phyloP scores from a whole-genome alignment of 1,140 invertebrate species.

The Glossosoma conforme region DNA sequence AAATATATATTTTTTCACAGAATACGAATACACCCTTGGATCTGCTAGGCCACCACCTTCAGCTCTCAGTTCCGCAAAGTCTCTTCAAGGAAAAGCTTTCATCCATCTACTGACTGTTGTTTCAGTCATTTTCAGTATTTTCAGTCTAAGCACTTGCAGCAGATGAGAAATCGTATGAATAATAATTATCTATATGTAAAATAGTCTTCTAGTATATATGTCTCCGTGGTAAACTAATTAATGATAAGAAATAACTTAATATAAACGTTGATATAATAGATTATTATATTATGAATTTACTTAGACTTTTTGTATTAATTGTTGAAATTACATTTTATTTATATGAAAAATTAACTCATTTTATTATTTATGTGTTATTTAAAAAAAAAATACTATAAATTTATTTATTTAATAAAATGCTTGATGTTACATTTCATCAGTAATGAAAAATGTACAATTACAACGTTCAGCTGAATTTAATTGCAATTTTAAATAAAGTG shows the following conservation, averaged over 20 bases:
- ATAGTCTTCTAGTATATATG: neutral
- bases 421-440: too few species aligned
- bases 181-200: neutral
- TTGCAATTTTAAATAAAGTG: too few species aligned
- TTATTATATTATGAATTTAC: too few species aligned
- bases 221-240: neutral
- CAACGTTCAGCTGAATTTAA: too few species aligned
- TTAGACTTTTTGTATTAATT: too few species aligned
- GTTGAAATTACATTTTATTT: too few species aligned
- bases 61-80: conserved; percentile 16
- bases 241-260: neutral
- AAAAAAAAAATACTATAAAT: too few species aligned
- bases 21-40: conserved; percentile 26
- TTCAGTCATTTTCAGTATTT: neutral
- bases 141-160: neutral
- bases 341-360: too few species aligned
- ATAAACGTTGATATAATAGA: too few species aligned
- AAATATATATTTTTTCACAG: conserved; percentile 21
- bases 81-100: neutral
- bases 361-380: too few species aligned
- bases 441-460: too few species aligned
- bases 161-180: neutral
- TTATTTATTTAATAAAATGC: too few species aligned
- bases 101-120: neutral
- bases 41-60: conserved; percentile 28